Conservation (phyloP, 1,140 invertebrate species). For the Cydia splendana region DNA sequence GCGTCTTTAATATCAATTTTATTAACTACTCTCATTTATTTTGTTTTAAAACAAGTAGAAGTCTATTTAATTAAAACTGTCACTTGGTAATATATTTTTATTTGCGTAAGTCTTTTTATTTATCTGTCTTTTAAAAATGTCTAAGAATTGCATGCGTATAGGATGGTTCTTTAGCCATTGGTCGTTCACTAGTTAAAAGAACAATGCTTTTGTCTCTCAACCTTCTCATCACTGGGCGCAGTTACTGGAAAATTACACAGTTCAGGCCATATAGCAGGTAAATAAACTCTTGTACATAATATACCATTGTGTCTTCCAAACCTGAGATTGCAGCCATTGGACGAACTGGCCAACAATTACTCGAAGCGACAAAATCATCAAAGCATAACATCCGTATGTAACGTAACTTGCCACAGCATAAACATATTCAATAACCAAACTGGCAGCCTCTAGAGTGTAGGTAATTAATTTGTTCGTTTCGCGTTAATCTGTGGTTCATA, state of each 20-base stretch:
- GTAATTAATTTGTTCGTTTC: conserved; percentile 21
- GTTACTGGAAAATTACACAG: conserved; percentile 73
- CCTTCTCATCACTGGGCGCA: conserved; percentile 54
- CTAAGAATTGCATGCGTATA: neutral
- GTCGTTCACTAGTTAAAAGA: conserved; percentile 38
- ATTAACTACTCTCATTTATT: conserved; percentile 32
- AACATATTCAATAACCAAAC: conserved; percentile 34
- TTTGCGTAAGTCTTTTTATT: conserved; percentile 32
- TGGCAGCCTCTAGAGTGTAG: neutral
- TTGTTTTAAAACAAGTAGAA: conserved; percentile 5
- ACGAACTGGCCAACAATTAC: conserved; percentile 42
- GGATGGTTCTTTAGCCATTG: conserved; percentile 9
- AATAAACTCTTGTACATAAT: conserved; percentile 46
- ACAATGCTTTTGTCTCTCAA: conserved; percentile 57
- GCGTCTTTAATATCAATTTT: conserved; percentile 57
- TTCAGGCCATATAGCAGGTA: conserved; percentile 46
- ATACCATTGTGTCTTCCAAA: conserved; percentile 53
- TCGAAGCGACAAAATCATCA: conserved; percentile 59
- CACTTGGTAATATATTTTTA: conserved; percentile 30
- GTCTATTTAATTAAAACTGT: conserved; percentile 4
- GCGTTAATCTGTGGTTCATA: conserved; percentile 17
- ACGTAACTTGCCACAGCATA: conserved; percentile 44
- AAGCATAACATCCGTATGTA: conserved; percentile 53
- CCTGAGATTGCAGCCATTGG: conserved; percentile 49
- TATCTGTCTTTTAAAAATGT: neutral